Percentiles rank a stretch among this genome's conserved stretches.
Conservation (phyloP, 2,113 vertebrate species). For the Saguinus imperator region DNA sequence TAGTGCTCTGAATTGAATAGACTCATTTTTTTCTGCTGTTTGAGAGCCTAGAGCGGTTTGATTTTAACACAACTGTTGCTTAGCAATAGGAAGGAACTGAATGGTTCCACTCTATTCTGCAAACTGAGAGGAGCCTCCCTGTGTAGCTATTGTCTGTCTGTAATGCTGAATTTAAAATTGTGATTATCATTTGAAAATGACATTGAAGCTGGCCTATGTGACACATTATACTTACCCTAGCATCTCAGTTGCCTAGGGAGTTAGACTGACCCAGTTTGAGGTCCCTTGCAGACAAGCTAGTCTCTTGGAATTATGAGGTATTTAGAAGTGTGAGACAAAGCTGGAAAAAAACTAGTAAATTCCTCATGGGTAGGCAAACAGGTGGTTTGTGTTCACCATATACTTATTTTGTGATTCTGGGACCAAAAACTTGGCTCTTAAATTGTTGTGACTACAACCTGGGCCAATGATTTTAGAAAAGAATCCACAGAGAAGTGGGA, state of each 20-base stretch:
- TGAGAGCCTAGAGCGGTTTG: slow-evolving; percentile 66
- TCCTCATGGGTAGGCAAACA: neutral
- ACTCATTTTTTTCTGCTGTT: slow-evolving; percentile 66
- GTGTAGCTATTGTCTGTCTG: slow-evolving; percentile 69
- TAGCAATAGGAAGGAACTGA: slow-evolving; percentile 75
- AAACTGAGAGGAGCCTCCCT: slow-evolving; percentile 40
- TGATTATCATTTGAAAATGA: slow-evolving; percentile 62
- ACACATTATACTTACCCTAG: slow-evolving; percentile 16
- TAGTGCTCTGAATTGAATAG: slow-evolving; percentile 53
- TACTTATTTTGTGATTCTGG: slow-evolving; percentile 5
- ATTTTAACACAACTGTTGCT: slow-evolving; percentile 77
- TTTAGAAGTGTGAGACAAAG: slow-evolving; percentile 33
- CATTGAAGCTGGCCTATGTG: slow-evolving; percentile 48
- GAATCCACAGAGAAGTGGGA: neutral
- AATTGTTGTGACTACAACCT: neutral
- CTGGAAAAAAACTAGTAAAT: neutral
- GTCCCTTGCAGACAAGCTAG: neutral
- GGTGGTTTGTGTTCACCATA: neutral
- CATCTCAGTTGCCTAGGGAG: neutral
- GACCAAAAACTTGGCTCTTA: neutral
- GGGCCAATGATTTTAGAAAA: neutral
- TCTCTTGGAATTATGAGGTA: neutral
- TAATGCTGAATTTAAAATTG: slow-evolving; percentile 60
- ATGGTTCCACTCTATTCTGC: slow-evolving; percentile 58
- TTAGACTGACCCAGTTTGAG: neutral